A percentile compares a stretch with the other conserved stretches of the same genome.
phyloP scores from a whole-genome alignment of 2,113 vertebrate genomes.

The Microtus pennsylvanicus region DNA sequence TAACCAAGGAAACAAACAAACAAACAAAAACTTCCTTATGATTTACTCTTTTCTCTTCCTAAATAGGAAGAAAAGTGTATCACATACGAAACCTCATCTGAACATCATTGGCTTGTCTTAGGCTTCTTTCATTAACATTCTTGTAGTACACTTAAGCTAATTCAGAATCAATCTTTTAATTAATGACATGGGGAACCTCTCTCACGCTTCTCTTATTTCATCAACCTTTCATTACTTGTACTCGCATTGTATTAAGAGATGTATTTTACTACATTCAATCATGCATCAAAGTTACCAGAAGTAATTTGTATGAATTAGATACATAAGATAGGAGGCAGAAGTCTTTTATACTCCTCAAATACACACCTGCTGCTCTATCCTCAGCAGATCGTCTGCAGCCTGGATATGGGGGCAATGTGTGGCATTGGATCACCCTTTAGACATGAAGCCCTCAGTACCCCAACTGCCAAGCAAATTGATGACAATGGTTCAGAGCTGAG shows the following conservation, averaged over 20 bases:
- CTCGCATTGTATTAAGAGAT: conserved; percentile 61
- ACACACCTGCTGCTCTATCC: conserved; percentile 38
- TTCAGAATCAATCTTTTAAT: conserved; percentile 67
- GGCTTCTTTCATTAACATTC: conserved; percentile 32
- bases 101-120: not conserved
- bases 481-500: not conserved
- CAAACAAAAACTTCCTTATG: conserved; percentile 51
- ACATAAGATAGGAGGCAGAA: conserved; percentile 46
- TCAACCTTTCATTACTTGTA: conserved; percentile 53
- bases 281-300: conserved; percentile 49
- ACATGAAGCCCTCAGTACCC: not conserved
- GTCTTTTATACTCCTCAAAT: conserved; percentile 54
- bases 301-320: conserved; percentile 62
- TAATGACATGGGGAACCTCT: not conserved
- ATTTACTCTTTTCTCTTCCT: conserved; percentile 42
- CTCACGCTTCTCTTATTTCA: conserved; percentile 59
- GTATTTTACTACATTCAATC: conserved; percentile 71
- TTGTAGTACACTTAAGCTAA: conserved; percentile 35
- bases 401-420: not conserved
- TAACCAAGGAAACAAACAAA: conserved; percentile 57
- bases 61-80: not conserved
- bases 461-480: not conserved
- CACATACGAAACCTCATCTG: not conserved
- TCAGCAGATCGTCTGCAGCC: conserved; percentile 62
- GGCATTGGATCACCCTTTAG: not conserved